Conservation (phyloP, 1,140 invertebrate genomes). For the Calliopsis andreniformis region DNA sequence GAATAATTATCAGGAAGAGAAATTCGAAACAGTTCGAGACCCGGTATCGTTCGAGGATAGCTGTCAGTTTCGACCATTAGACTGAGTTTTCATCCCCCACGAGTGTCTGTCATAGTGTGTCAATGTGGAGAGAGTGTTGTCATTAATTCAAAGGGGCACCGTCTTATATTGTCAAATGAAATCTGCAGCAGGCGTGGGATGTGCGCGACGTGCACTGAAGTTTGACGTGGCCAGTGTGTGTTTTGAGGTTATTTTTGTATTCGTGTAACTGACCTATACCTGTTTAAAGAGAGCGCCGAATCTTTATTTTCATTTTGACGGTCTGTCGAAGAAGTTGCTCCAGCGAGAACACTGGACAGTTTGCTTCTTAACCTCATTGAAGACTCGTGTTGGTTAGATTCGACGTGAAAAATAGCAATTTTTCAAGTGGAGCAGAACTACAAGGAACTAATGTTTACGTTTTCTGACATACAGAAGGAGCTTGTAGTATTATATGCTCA, state of each 20-base stretch:
- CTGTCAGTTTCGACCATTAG: constrained; percentile 37
- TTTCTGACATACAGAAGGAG: background rate
- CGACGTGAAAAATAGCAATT: background rate
- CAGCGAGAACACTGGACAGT: background rate
- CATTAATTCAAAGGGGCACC: constrained; percentile 13
- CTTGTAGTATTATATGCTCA: background rate
- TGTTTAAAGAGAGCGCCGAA: constrained; percentile 32
- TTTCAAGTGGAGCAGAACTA: background rate
- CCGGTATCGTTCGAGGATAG: constrained; percentile 14
- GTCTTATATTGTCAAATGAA: constrained; percentile 40
- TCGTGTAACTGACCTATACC: constrained; percentile 74
- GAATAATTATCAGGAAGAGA: constrained; percentile 24
- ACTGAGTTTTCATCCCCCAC: background rate
- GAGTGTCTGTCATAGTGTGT: background rate
- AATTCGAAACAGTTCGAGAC: constrained; percentile 3
- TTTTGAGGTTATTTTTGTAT: constrained; percentile 76
- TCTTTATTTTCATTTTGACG: constrained; percentile 69
- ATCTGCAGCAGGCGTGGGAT: constrained; percentile 50
- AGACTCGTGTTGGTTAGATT: background rate
- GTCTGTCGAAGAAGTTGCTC: constrained; percentile 51
- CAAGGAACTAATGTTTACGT: background rate
- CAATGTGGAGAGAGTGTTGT: constrained; percentile 31
- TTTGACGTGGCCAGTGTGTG: constrained; percentile 61
- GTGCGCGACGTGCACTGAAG: constrained; percentile 37
- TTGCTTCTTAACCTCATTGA: background rate